Percentiles rank a stretch among this genome's conserved stretches.
phyloP scores from a whole-genome alignment of 2,113 vertebrate species.

The Plectropomus leopardus region DNA sequence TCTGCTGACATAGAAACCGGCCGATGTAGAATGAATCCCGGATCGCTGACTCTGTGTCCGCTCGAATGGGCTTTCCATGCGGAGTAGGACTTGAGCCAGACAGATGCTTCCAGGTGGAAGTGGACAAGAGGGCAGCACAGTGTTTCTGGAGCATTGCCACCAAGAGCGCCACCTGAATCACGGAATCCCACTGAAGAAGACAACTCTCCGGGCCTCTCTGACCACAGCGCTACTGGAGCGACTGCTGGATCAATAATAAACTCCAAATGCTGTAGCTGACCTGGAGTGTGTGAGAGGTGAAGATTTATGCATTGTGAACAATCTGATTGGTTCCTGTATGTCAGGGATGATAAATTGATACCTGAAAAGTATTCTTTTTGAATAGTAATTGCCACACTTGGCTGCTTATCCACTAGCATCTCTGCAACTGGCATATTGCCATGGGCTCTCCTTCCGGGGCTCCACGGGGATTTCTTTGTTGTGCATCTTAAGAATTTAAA shows the following conservation, averaged over 20 bases:
- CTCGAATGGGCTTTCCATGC: constrained; percentile 57
- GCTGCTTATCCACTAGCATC: constrained; percentile 39
- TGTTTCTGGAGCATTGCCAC: constrained; percentile 62
- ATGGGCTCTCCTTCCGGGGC: constrained; percentile 23
- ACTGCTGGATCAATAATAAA: constrained; percentile 52
- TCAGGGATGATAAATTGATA: constrained; percentile 56
- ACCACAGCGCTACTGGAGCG: background rate
- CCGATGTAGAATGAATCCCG: constrained; percentile 62
- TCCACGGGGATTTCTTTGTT: constrained; percentile 14
- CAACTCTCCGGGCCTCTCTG: background rate
- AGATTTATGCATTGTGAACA: constrained; percentile 41
- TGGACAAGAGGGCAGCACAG: constrained; percentile 38
- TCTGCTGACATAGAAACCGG: constrained; percentile 44
- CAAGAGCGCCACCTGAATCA: constrained; percentile 42
- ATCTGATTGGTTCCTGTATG: constrained; percentile 40
- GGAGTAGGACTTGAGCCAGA: constrained; percentile 52
- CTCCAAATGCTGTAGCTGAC: constrained; percentile 15
- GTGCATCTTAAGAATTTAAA: constrained; percentile 5
- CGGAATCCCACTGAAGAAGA: constrained; percentile 1
- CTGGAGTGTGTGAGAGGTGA: background rate
- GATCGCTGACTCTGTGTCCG: constrained; percentile 61
- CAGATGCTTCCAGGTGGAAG: constrained; percentile 75
- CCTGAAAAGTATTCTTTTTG: constrained; percentile 40
- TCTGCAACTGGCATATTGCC: constrained; percentile 36
- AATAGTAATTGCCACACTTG: constrained; percentile 55